Conservation (phyloP, 2,888 invertebrate species). For the Trichogramma dendrolimi region DNA sequence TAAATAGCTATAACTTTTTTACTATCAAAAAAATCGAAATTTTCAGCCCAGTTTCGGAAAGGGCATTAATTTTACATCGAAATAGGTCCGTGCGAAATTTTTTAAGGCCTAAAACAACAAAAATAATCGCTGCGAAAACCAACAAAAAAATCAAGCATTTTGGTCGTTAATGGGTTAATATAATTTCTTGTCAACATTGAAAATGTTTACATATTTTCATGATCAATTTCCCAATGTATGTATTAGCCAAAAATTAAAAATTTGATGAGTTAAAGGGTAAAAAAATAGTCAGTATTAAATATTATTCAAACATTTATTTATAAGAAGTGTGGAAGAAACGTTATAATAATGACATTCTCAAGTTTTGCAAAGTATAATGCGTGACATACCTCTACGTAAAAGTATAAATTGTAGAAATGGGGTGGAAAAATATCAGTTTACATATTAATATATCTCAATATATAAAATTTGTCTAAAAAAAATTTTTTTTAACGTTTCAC, state of each 20-base stretch:
- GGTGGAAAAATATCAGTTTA: slow-evolving; percentile 14
- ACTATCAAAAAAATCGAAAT: too few relatives aligned
- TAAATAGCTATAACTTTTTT: too few relatives aligned
- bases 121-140: too few relatives aligned
- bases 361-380: slow-evolving; percentile 11
- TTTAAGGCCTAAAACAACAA: too few relatives aligned
- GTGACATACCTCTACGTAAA: neutral
- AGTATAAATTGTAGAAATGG: slow-evolving; percentile 12
- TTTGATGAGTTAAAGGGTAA: neutral
- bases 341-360: slow-evolving; percentile 16
- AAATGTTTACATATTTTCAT: too few relatives aligned
- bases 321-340: slow-evolving; percentile 24
- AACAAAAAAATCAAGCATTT: too few relatives aligned
- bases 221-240: too few relatives aligned
- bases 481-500: slow-evolving; percentile 10
- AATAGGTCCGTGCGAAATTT: too few relatives aligned
- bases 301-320: slow-evolving; percentile 28
- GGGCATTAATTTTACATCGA: too few relatives aligned
- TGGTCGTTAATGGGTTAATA: too few relatives aligned
- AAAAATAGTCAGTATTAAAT: slow-evolving; percentile 4
- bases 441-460: slow-evolving; percentile 1
- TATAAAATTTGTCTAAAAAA: slow-evolving; percentile 11
- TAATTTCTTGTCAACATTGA: too few relatives aligned
- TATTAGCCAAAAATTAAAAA: neutral
- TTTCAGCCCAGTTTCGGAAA: too few relatives aligned